Evolutionary conservation across 2,888 invertebrate species (phyloP).

Genomic region (Corythucha ciliata): DNA sequence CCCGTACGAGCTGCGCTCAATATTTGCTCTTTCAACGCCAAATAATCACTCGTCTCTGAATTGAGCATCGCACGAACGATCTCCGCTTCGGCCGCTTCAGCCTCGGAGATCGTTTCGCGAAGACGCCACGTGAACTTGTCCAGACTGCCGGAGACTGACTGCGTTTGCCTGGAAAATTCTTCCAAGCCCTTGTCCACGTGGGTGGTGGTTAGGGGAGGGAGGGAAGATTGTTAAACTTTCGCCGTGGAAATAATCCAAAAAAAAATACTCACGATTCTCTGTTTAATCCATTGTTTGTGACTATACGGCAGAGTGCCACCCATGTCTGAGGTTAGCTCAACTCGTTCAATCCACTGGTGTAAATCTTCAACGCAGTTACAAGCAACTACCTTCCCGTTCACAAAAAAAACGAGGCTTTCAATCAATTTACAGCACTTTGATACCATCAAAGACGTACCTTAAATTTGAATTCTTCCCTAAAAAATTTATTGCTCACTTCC

Average conservation of each 20-base stretch:
- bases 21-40: conserved; percentile 72
- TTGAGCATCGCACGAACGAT: conserved; percentile 71
- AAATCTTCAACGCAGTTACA: conserved; percentile 79
- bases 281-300: conserved; percentile 93
- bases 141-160: conserved; percentile 76
- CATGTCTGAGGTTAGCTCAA: conserved; percentile 79
- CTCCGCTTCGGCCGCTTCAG: conserved; percentile 21
- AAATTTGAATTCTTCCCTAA: conserved; percentile 87
- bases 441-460: conserved; percentile 50
- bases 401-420: neutral
- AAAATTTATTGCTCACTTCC: conserved; percentile 84
- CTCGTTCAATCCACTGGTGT: conserved; percentile 70
- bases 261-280: conserved; percentile 69
- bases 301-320: conserved; percentile 83
- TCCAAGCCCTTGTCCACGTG: conserved; percentile 60
- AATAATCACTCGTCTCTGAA: conserved; percentile 65
- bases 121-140: conserved; percentile 80
- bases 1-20: conserved; percentile 80
- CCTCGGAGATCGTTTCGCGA: conserved; percentile 53
- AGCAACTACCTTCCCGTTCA: conserved; percentile 53
- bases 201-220: conserved; percentile 9
- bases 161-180: conserved; percentile 85
- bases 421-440: neutral
- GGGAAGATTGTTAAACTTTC: neutral
- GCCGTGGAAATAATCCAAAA: neutral